Percentiles rank a stretch among this genome's conserved stretches.
These are phyloP conservation scores for Drosophila vallismaia DNA, from an alignment of 2,888 invertebrate species.

Conservation along the genomic window DNA sequence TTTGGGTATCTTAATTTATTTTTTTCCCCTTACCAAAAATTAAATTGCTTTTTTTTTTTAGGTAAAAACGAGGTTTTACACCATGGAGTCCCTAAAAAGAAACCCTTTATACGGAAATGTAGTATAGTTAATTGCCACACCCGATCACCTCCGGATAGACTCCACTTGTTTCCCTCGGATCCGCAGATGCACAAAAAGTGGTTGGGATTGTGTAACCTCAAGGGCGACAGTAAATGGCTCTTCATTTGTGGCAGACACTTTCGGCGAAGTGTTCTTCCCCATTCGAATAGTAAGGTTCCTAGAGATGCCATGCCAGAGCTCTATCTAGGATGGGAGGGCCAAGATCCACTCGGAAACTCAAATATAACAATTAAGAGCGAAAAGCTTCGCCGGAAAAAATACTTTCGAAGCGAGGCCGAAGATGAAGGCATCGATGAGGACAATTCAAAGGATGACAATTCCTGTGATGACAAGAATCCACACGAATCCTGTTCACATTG, in stretches of 20 bases:
- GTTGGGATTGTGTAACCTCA: conserved; percentile 37
- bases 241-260: conserved; percentile 30
- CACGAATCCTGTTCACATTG: conserved; percentile 9
- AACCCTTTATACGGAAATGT: conserved; percentile 26
- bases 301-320: conserved; percentile 40
- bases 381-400: background rate
- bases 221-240: conserved; percentile 10
- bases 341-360: conserved; percentile 31
- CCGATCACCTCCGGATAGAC: background rate
- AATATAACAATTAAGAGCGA: background rate
- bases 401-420: conserved; percentile 13
- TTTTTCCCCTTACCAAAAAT: too few species aligned
- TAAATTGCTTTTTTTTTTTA: conserved; percentile 13
- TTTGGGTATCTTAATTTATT: conserved; percentile 4
- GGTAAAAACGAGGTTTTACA: conserved; percentile 25
- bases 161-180: conserved; percentile 43
- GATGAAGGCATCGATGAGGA: conserved; percentile 10
- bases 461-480: background rate
- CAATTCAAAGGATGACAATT: background rate
- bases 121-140: conserved; percentile 27
- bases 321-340: conserved; percentile 17
- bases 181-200: conserved; percentile 22
- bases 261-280: conserved; percentile 16
- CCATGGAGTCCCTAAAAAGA: background rate
- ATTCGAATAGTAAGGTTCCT: conserved; percentile 19